Conservation (phyloP, 2,888 invertebrate genomes). For the Fragum whitleyi region DNA sequence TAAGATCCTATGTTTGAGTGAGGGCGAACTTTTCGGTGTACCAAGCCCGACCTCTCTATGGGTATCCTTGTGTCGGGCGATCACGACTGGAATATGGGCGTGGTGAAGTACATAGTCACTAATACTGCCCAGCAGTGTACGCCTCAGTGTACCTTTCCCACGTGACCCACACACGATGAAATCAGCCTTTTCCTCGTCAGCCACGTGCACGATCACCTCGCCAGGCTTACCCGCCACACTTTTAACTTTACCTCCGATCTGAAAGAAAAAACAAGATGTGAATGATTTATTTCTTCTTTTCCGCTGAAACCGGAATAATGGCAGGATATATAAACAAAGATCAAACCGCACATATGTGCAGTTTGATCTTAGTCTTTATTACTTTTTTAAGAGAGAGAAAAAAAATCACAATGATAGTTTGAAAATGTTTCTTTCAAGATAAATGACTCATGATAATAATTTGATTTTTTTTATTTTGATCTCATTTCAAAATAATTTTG, state of each 20-base stretch:
- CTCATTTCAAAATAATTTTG: too few species aligned
- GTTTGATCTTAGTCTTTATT: too few species aligned
- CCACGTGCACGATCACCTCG: constrained; percentile 68
- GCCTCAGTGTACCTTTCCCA: constrained; percentile 69
- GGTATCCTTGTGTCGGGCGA: constrained; percentile 68
- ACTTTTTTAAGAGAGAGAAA: too few species aligned
- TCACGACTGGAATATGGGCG: constrained; percentile 70
- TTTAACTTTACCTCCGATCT: constrained; percentile 69
- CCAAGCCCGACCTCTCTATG: constrained; percentile 34
- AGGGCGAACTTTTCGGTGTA: constrained; percentile 39
- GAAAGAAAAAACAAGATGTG: constrained; percentile 5
- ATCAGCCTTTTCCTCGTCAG: constrained; percentile 67
- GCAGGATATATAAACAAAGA: too few species aligned
- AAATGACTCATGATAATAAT: too few species aligned
- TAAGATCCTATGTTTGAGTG: constrained; percentile 53
- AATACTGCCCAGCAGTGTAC: constrained; percentile 73
- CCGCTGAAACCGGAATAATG: too few species aligned
- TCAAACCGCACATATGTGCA: too few species aligned
- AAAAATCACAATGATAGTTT: too few species aligned
- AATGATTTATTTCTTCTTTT: too few species aligned
- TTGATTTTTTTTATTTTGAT: too few species aligned
- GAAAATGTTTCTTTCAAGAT: too few species aligned
- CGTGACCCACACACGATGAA: constrained; percentile 72
- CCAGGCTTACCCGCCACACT: constrained; percentile 73
- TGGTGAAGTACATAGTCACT: constrained; percentile 74